Conservation (phyloP, 2,113 vertebrate species). For the Chaetops frenatus region DNA sequence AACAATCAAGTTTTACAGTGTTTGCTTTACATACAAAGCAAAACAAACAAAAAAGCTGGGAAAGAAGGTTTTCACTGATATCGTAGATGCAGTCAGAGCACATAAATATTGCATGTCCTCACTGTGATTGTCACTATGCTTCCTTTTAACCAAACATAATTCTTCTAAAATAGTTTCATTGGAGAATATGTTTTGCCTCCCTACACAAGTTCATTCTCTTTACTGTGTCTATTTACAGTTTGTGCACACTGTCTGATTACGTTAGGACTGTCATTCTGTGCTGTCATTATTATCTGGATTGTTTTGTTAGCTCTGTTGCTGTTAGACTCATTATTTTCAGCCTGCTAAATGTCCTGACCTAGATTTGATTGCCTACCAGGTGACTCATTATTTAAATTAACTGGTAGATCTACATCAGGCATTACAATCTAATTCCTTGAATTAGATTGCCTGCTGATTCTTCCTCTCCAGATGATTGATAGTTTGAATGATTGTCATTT, state of each 20-base stretch:
- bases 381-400: conserved; percentile 70
- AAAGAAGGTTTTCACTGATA: not conserved
- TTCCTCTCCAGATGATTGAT: conserved; percentile 52
- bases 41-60: not conserved
- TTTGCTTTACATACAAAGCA: not conserved
- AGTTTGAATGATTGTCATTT: conserved; percentile 20
- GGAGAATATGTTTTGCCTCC: conserved; percentile 49
- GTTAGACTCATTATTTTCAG: conserved; percentile 64
- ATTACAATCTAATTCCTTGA: conserved; percentile 52
- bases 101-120: conserved; percentile 41
- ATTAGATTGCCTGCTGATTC: conserved; percentile 58
- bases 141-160: conserved; percentile 52
- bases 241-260: conserved; percentile 36
- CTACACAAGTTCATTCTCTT: conserved; percentile 23
- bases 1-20: not conserved
- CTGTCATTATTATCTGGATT: conserved; percentile 52
- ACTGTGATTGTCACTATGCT: conserved; percentile 21
- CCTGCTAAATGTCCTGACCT: conserved; percentile 63
- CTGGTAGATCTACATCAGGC: conserved; percentile 51
- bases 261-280: conserved; percentile 47
- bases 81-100: not conserved
- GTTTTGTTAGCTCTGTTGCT: conserved; percentile 61
- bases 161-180: conserved; percentile 44
- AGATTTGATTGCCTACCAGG: conserved; percentile 66
- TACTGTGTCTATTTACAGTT: conserved; percentile 50